Base-by-base conservation (phyloP, 1,140 invertebrate genomes). In the Pseudomyrmex pallidus region DNA sequence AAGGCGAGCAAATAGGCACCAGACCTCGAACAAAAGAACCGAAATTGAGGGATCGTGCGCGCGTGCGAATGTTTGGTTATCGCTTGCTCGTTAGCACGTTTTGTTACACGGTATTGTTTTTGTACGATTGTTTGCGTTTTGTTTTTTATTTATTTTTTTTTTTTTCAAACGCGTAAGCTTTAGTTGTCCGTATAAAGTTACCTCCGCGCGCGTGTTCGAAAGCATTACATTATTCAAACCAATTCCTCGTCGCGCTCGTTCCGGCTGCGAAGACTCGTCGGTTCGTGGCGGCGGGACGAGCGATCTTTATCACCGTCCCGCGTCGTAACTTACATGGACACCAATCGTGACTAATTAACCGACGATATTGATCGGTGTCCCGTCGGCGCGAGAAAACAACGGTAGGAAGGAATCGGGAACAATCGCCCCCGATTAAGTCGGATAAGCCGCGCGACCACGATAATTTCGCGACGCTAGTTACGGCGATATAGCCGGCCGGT, bases 391-490 rank as follows among this genome's bases (percentile, higher is more conserved):
- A 73, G 70, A 73, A 78, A 85, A 87, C 87, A 89, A 88, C 70
- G 72, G 67, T 64, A 87, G 68, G 84, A 89, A 87, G 83, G 5
- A 88, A 89, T 87, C 82, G 87, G 78, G 87, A 85, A 57, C 83
- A 78, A 89, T 89, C 87, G 73, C 63, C 13, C 15, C 44, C 70
- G 52, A 70, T 4, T 66, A 66, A 35, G 44, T 44, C 62, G 68
- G 87, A 89, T 89, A 90, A 87, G 85, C 85, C 35, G 63, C 35
- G 63, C 66, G 67, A 48, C 83, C 62, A 86, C 73, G 85, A 91
- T 91, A 91, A 90, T 91, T 89, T 87, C 72, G 83, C 70, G 82
- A 86, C 77, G 82, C 89, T 90, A 84, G 85, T 87, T 89, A 89
- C 74, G 54, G 17, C 83, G 83, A 85, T 35, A 35, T 84, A 84